Conservation (phyloP, 2,113 vertebrate genomes). For the Regulus satrapa region DNA sequence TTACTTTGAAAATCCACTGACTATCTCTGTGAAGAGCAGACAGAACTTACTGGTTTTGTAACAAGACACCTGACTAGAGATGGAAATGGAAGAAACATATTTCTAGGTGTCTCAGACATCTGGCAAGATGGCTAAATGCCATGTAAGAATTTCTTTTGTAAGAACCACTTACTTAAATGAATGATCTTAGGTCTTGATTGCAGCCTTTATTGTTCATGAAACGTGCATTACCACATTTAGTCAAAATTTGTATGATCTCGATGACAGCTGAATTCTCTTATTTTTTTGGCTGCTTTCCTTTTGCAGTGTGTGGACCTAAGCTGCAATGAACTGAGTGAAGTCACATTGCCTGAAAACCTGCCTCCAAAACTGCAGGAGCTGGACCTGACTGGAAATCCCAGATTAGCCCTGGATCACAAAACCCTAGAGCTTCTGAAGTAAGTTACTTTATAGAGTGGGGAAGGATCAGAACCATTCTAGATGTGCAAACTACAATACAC, state of each 20-base stretch:
- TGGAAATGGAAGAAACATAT: not conserved
- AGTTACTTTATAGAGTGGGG: not conserved
- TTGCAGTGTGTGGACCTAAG: constrained; percentile 94
- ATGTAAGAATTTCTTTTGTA: not conserved
- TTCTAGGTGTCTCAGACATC: not conserved
- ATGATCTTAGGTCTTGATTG: not conserved
- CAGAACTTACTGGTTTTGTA: not conserved
- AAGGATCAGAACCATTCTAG: not conserved
- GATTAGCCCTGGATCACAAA: constrained; percentile 91
- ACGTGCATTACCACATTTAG: not conserved
- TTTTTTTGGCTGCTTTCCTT: not conserved
- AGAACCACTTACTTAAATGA: not conserved
- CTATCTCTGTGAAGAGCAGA: not conserved
- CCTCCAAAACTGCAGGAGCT: constrained; percentile 95
- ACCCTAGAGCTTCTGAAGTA: constrained; percentile 95
- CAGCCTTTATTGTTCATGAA: not conserved
- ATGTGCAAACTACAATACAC: not conserved
- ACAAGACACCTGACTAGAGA: not conserved
- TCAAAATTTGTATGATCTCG: not conserved
- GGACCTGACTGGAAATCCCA: constrained; percentile 94
- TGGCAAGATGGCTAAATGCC: not conserved
- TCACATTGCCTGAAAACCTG: constrained; percentile 91
- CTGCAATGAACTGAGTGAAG: constrained; percentile 93
- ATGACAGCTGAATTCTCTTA: not conserved
- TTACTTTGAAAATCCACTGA: not conserved